These are phyloP conservation scores for Echeneis naucrates DNA, from an alignment of 2,797 vertebrate genomes.

Conservation along the genomic window DNA sequence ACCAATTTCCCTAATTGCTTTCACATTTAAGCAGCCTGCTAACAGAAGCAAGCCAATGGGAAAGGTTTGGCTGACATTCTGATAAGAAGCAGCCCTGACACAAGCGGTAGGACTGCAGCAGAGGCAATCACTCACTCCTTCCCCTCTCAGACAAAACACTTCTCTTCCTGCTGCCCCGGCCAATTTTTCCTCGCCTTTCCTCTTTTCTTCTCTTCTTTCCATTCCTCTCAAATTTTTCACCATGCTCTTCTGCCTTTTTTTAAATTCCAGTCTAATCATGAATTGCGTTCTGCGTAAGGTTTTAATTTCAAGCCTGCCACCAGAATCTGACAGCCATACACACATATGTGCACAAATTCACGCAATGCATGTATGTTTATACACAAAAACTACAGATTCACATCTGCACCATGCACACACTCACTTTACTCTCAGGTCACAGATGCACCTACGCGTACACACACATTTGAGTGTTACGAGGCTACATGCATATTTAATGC, in stretches of 20 bases:
- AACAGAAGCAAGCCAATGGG: conserved; percentile 70
- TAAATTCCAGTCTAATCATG: conserved; percentile 78
- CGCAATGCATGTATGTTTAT: conserved; percentile 46
- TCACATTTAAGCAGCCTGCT: conserved; percentile 79
- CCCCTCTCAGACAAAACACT: conserved; percentile 46
- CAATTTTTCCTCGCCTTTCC: conserved; percentile 10
- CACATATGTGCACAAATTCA: conserved; percentile 39
- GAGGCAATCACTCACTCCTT: conserved; percentile 55
- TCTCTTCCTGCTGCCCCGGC: conserved; percentile 27
- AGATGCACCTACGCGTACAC: conserved; percentile 24
- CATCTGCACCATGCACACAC: conserved; percentile 27
- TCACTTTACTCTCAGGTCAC: conserved; percentile 22
- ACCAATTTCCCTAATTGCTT: conserved; percentile 80
- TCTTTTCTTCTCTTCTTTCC: neutral
- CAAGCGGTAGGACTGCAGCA: conserved; percentile 50
- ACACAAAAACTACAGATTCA: conserved; percentile 32
- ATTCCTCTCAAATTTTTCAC: conserved; percentile 15
- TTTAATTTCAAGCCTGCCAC: conserved; percentile 77
- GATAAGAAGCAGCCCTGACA: conserved; percentile 72
- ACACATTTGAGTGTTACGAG: conserved; percentile 40
- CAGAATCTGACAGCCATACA: conserved; percentile 48
- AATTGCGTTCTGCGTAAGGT: conserved; percentile 73
- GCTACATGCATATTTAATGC: conserved; percentile 67
- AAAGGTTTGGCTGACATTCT: conserved; percentile 77
- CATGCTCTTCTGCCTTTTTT: conserved; percentile 73